Percentiles rank a stretch among this genome's conserved stretches.
These are phyloP conservation scores for Kuschelorhynchus macadamiae DNA, from an alignment of 2,888 invertebrate species.

Conservation along the genomic window DNA sequence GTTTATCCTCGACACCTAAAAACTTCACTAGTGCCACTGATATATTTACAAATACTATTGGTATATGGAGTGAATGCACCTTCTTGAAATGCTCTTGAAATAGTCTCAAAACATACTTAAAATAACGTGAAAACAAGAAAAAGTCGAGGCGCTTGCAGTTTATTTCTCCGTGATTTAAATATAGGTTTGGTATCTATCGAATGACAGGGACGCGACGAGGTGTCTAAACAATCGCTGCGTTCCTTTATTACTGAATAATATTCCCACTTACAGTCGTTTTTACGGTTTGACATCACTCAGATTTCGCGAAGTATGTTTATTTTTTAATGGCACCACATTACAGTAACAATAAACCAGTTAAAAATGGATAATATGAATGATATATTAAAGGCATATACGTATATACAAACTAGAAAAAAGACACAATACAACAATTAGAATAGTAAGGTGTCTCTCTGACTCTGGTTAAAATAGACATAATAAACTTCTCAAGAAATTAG, in stretches of 20 bases:
- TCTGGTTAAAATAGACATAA: no score
- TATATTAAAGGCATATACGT: no score
- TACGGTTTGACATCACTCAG: no score
- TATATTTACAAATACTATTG: conserved; percentile 50
- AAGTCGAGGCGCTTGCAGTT: conserved; percentile 24
- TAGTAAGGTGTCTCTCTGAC: no score
- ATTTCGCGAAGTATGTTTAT: no score
- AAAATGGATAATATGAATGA: no score
- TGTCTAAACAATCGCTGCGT: conserved; percentile 1
- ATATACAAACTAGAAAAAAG: no score
- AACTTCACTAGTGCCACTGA: conserved; percentile 10
- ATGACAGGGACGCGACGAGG: conserved; percentile 9
- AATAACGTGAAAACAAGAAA: conserved; percentile 51
- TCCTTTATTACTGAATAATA: background rate
- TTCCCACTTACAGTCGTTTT: no score
- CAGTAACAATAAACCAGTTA: no score
- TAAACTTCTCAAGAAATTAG: no score
- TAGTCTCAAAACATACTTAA: conserved; percentile 53
- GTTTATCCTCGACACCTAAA: conserved; percentile 10
- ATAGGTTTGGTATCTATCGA: conserved; percentile 8
- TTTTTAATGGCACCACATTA: no score
- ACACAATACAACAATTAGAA: no score
- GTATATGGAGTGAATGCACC: conserved; percentile 52
- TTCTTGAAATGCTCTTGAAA: conserved; percentile 49
- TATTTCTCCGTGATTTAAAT: conserved; percentile 25